These are phyloP conservation scores for Actinostola sp. DNA, from an alignment of 92 coral and sea anemone species.

Conservation along the genomic window DNA sequence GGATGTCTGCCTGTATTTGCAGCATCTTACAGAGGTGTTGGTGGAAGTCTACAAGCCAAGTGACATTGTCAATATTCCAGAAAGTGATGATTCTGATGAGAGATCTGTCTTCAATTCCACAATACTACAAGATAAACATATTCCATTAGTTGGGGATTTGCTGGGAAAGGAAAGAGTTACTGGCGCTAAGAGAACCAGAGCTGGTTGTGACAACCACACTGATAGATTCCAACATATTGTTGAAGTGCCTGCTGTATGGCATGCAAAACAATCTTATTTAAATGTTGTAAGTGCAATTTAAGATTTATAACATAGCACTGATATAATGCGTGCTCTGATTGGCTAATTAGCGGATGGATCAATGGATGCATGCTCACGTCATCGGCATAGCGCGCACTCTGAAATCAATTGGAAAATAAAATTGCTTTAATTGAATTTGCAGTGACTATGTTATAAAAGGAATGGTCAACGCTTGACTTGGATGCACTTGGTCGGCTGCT, in stretches of 20 bases:
- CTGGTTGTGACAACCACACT: slow-evolving; percentile 32
- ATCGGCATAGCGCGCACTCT: too few relatives aligned
- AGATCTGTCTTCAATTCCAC: not conserved
- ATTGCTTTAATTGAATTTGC: too few relatives aligned
- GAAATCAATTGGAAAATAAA: too few relatives aligned
- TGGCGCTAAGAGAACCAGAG: slow-evolving; percentile 48
- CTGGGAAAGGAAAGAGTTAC: slow-evolving; percentile 48
- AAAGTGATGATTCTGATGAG: not conserved
- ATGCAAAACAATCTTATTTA: slow-evolving; percentile 40
- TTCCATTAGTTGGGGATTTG: slow-evolving; percentile 51
- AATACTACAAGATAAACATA: slow-evolving; percentile 1
- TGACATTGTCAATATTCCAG: not conserved
- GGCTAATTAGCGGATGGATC: too few relatives aligned
- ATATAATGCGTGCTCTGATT: too few relatives aligned
- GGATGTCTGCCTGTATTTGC: slow-evolving; percentile 54
- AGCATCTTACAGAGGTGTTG: slow-evolving; percentile 24
- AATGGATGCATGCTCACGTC: too few relatives aligned
- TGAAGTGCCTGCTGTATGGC: slow-evolving; percentile 41
- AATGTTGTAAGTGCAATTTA: too few relatives aligned
- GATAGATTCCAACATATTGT: slow-evolving; percentile 31
- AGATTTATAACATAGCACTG: too few relatives aligned
- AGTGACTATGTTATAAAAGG: too few relatives aligned
- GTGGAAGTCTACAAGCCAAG: slow-evolving; percentile 7
- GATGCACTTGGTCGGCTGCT: too few relatives aligned
- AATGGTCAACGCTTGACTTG: too few relatives aligned